A percentile compares a stretch with the other conserved stretches of the same genome.
phyloP scores from a whole-genome alignment of 2,113 vertebrate species.

The Nicator chloris region DNA sequence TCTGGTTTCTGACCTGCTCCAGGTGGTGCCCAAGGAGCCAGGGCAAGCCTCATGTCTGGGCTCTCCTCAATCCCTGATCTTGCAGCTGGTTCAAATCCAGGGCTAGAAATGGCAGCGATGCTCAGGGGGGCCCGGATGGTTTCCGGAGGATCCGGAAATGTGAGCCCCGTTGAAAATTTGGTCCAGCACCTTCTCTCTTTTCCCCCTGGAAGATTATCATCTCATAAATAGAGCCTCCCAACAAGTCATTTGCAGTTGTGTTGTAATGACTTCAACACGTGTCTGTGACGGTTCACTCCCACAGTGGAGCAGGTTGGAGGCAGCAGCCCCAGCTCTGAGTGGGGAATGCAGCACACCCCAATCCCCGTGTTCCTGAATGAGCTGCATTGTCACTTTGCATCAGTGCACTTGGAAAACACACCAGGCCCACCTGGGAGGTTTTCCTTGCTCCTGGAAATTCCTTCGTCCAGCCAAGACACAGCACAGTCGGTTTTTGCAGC shows the following conservation, averaged over 20 bases:
- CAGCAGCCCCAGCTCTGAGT: not conserved
- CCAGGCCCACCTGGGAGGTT: not conserved
- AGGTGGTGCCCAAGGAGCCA: not conserved
- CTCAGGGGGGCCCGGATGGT: not conserved
- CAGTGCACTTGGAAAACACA: not conserved
- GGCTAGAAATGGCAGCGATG: not conserved
- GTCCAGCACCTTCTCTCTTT: not conserved
- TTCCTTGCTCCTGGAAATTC: not conserved
- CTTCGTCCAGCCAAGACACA: not conserved
- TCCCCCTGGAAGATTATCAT: not conserved
- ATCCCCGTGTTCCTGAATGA: not conserved
- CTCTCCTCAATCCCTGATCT: not conserved
- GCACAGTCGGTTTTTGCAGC: not conserved
- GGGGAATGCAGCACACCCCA: not conserved
- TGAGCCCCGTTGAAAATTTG: not conserved
- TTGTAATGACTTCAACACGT: not conserved
- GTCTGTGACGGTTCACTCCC: not conserved
- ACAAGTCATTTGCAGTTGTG: not conserved
- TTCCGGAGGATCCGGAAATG: not conserved
- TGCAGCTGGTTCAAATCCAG: not conserved
- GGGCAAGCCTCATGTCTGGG: not conserved
- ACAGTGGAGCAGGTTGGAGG: not conserved
- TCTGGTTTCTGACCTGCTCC: not conserved
- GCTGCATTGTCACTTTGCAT: not conserved
- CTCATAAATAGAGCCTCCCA: not conserved